Conservation (phyloP, 2,113 vertebrate species). For the Archilochus colubris region DNA sequence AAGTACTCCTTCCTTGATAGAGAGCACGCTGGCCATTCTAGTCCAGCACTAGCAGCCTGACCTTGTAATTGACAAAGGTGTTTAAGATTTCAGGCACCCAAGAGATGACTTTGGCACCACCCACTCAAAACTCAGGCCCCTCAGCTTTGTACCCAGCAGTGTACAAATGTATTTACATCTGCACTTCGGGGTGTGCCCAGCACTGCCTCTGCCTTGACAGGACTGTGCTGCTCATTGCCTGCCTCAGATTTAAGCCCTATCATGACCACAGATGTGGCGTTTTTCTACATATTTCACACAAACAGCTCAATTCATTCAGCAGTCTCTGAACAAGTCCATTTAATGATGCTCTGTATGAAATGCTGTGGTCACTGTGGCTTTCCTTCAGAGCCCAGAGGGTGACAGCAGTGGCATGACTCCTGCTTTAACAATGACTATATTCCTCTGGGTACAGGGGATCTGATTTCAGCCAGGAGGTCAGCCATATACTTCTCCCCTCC, state of each 20-base stretch:
- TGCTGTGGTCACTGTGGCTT: not conserved
- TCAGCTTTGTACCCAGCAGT: not conserved
- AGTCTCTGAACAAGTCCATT: not conserved
- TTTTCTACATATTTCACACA: not conserved
- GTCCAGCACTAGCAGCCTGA: not conserved
- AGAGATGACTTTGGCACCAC: not conserved
- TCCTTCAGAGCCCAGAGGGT: not conserved
- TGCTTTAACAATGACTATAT: not conserved
- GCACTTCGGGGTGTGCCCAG: not conserved
- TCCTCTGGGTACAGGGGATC: not conserved
- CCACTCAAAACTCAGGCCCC: not conserved
- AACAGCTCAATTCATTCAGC: not conserved
- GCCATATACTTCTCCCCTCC: not conserved
- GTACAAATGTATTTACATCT: not conserved
- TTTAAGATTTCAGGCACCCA: not conserved
- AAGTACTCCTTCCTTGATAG: not conserved
- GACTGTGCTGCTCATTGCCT: not conserved
- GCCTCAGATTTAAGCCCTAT: not conserved
- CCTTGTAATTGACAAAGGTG: not conserved
- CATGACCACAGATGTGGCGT: not conserved
- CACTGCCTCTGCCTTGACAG: not conserved
- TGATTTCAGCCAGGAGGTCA: not conserved
- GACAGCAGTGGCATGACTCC: not conserved
- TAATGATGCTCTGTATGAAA: constrained; percentile 5
- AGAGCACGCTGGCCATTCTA: not conserved